Evolutionary conservation across 1,140 invertebrate genomes (phyloP).

Genomic region (Heterodera schachtii): DNA sequence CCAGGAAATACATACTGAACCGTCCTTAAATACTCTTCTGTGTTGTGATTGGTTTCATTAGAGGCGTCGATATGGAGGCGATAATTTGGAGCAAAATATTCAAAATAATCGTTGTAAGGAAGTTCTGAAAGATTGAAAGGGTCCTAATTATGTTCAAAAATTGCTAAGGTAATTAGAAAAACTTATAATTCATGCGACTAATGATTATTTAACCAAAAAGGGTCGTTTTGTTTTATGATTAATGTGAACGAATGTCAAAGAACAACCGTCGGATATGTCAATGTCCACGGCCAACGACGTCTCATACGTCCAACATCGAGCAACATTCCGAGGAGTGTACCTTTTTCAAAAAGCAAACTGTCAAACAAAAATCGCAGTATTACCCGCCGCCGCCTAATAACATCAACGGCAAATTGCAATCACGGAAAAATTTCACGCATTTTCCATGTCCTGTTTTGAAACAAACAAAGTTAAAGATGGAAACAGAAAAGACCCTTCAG

Average conservation of each 20-base stretch:
- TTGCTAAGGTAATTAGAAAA: too few relatives aligned
- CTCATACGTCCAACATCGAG: constrained; percentile 97
- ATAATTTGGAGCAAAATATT: constrained; percentile 79
- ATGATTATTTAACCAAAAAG: too few relatives aligned
- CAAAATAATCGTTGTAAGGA: constrained; percentile 99
- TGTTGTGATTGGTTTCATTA: constrained; percentile 98
- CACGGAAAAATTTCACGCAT: constrained; percentile 96
- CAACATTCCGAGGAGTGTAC: constrained; percentile 96
- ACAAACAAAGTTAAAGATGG: constrained; percentile 39
- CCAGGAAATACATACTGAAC: constrained; percentile 38
- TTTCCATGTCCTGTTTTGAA: constrained; percentile 79
- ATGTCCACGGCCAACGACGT: constrained; percentile 91
- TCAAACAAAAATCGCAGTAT: background rate
- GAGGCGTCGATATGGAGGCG: constrained; percentile 98
- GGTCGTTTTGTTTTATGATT: too few relatives aligned
- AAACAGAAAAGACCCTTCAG: constrained; percentile 79
- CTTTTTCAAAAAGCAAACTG: constrained; percentile 3
- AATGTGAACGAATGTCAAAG: too few relatives aligned
- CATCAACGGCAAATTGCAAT: constrained; percentile 90
- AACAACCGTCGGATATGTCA: constrained; percentile 84
- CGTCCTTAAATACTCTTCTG: constrained; percentile 87
- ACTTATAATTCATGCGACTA: too few relatives aligned
- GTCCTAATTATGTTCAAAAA: too few relatives aligned
- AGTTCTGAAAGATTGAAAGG: constrained; percentile 73
- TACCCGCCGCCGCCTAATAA: constrained; percentile 90